A percentile compares a stretch with the other conserved stretches of the same genome.
Evolutionary conservation across 2,888 invertebrate genomes (phyloP).

Genomic region (Phlogophora meticulosa): DNA sequence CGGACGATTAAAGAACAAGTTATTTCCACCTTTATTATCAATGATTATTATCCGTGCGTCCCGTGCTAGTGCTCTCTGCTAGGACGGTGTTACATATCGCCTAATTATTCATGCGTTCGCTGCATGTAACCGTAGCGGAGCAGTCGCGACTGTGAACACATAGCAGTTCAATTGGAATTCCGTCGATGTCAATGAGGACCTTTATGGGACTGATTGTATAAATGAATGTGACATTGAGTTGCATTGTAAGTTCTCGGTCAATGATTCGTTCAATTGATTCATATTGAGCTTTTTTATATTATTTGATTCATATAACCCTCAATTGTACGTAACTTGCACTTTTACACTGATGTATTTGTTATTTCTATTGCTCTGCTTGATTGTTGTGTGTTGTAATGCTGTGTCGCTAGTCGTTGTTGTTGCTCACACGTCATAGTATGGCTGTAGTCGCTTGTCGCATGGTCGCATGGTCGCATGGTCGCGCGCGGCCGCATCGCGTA

Average conservation of each 20-base stretch:
- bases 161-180: conserved; percentile 34
- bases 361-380: conserved; percentile 6
- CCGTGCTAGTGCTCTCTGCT: not conserved
- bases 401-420: conserved; percentile 11
- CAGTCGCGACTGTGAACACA: conserved; percentile 14
- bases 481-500: conserved; percentile 23
- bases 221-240: conserved; percentile 52
- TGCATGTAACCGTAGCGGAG: not conserved
- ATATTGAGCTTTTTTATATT: not conserved
- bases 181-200: conserved; percentile 30
- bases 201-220: conserved; percentile 43
- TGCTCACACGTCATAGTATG: conserved; percentile 27
- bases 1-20: not conserved
- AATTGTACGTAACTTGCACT: not conserved
- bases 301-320: no score
- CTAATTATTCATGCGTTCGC: not conserved
- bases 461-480: no score
- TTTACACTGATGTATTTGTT: not conserved
- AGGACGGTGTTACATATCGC: not conserved
- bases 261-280: conserved; percentile 25
- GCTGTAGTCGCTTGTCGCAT: conserved; percentile 30
- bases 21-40: not conserved
- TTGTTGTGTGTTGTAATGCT: conserved; percentile 16
- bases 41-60: not conserved
- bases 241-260: conserved; percentile 45